A percentile compares a stretch with the other conserved stretches of the same genome.
These are phyloP conservation scores for Crotalus helleri DNA, from an alignment of 2,113 vertebrate species.

Conservation along the genomic window DNA sequence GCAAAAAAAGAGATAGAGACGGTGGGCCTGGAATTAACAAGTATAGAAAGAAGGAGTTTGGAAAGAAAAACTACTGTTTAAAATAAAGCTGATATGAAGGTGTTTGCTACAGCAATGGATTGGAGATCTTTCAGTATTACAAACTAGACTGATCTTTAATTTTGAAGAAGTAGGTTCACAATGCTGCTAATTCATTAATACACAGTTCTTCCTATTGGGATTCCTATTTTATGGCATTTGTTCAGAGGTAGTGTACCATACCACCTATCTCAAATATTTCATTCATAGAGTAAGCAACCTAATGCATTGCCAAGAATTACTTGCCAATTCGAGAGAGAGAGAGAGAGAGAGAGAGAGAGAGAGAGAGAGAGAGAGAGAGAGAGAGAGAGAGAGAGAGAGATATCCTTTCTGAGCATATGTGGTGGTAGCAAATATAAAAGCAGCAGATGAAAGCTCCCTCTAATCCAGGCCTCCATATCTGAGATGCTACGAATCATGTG, in stretches of 20 bases:
- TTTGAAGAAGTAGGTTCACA: slow-evolving; percentile 16
- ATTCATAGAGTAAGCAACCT: not conserved
- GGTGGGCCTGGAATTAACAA: slow-evolving; percentile 26
- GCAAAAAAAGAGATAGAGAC: not conserved
- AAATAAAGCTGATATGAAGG: not conserved
- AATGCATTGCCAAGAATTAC: not conserved
- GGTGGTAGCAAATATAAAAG: not conserved
- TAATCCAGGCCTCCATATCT: not conserved
- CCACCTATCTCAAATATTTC: not conserved
- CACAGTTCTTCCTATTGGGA: not conserved
- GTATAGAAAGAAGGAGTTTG: slow-evolving; percentile 43
- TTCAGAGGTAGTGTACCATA: not conserved
- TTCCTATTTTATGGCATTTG: not conserved
- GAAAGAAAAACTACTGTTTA: slow-evolving; percentile 5
- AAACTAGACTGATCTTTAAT: not conserved
- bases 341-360: too few relatives aligned
- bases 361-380: too few relatives aligned
- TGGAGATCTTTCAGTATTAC: not conserved
- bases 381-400: too few relatives aligned
- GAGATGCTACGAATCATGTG: not conserved
- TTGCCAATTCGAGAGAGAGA: not conserved
- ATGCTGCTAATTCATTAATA: not conserved
- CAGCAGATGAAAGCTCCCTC: not conserved
- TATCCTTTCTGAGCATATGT: not conserved
- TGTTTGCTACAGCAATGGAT: not conserved